A percentile compares a stretch with the other conserved stretches of the same genome.
Evolutionary conservation across 2,113 vertebrate species (phyloP).

Genomic region (Coreoperca whiteheadi): DNA sequence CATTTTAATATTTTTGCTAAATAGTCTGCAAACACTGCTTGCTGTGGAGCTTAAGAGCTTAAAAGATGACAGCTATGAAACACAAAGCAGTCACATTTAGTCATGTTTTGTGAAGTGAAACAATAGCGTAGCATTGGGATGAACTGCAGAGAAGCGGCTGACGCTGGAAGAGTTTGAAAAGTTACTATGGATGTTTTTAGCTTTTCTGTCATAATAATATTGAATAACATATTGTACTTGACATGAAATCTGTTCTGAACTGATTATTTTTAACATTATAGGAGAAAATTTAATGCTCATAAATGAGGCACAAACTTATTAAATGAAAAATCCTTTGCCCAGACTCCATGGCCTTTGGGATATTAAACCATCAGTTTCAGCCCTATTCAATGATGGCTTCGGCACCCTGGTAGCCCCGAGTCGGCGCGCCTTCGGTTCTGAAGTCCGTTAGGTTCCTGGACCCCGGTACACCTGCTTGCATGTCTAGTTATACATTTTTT

Average conservation of each 20-base stretch:
- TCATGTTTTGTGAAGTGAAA: neutral
- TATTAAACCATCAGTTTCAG: neutral
- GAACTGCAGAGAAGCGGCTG: neutral
- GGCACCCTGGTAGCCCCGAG: neutral
- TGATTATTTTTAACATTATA: neutral
- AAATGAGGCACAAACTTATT: neutral
- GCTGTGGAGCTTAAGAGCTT: neutral
- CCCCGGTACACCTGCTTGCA: neutral
- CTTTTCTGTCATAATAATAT: neutral
- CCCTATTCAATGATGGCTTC: neutral
- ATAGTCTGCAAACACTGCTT: neutral
- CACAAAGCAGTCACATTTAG: neutral
- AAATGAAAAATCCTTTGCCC: neutral
- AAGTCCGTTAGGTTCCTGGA: no score
- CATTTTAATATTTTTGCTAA: constrained; percentile 1
- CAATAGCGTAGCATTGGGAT: neutral
- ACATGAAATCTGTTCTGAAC: no score
- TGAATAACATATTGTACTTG: no score
- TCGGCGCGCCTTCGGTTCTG: neutral
- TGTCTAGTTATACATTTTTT: neutral
- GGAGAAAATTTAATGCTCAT: neutral
- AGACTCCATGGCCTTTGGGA: neutral
- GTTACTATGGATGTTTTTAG: neutral
- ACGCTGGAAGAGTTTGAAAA: neutral
- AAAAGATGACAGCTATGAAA: neutral